Evolutionary conservation across 2,888 invertebrate genomes (phyloP).

Genomic region (Hydrotaea cyrtoneurina): DNA sequence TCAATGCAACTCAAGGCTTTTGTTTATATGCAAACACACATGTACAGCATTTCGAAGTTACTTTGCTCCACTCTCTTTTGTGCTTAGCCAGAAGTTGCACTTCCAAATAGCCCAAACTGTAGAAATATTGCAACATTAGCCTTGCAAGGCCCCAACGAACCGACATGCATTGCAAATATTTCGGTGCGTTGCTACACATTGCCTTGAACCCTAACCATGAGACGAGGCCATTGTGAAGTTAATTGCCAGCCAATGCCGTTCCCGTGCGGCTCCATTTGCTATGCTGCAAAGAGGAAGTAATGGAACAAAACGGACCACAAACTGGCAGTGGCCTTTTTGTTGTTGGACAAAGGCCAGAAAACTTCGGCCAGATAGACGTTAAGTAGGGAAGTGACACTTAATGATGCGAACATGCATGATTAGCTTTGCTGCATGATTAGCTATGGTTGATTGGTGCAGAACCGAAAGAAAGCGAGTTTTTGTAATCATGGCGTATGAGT

Average conservation of each 20-base stretch:
- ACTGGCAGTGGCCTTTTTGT: constrained; percentile 12
- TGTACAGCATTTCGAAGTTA: not conserved
- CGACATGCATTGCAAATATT: constrained; percentile 12
- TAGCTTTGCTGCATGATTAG: not conserved
- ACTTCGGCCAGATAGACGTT: not conserved
- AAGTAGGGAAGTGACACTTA: not conserved
- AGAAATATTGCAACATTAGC: constrained; percentile 33
- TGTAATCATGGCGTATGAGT: constrained; percentile 2
- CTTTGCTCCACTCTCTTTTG: not conserved
- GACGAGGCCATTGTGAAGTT: constrained; percentile 35
- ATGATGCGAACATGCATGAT: not conserved
- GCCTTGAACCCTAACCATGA: constrained; percentile 68
- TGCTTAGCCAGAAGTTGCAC: not conserved
- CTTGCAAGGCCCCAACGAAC: constrained; percentile 18
- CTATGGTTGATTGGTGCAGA: not conserved
- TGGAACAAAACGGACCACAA: constrained; percentile 18
- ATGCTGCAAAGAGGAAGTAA: constrained; percentile 3
- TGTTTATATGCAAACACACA: not conserved
- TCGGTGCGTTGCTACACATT: constrained; percentile 35
- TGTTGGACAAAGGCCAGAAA: not conserved
- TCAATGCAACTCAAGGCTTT: not conserved
- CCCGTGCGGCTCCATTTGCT: constrained; percentile 25
- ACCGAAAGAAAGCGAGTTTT: not conserved
- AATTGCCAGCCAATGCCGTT: constrained; percentile 32
- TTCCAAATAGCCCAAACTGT: not conserved